A percentile compares a stretch with the other conserved stretches of the same genome.
phyloP scores from a whole-genome alignment of 92 coral and sea anemone species.

The Micromussa lordhowensis region DNA sequence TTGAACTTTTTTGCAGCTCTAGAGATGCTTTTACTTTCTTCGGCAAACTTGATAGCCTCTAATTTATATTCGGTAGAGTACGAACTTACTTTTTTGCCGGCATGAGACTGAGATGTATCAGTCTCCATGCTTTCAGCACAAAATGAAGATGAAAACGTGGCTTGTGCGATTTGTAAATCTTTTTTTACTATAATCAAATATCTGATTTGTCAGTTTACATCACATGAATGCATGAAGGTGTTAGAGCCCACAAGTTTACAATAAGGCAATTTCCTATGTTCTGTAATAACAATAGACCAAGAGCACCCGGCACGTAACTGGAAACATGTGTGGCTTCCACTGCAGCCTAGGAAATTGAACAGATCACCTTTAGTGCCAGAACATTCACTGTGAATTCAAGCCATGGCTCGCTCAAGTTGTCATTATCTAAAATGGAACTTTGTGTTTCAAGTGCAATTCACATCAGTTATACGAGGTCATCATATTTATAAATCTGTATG shows the following conservation, averaged over 20 bases:
- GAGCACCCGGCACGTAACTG: too few species aligned
- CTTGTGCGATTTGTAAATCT: not conserved
- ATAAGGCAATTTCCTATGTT: too few species aligned
- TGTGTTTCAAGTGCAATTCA: slow-evolving; percentile 64
- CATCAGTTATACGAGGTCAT: slow-evolving; percentile 61
- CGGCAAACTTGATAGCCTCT: slow-evolving; percentile 42
- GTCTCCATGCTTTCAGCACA: slow-evolving; percentile 17
- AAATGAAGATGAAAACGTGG: slow-evolving; percentile 19
- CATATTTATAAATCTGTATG: slow-evolving; percentile 47
- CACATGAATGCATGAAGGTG: slow-evolving; percentile 40
- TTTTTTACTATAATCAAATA: slow-evolving; percentile 8
- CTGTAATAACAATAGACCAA: too few species aligned
- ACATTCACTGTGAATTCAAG: too few species aligned
- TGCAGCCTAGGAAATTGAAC: too few species aligned
- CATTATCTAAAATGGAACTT: slow-evolving; percentile 48
- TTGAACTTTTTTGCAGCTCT: slow-evolving; percentile 8
- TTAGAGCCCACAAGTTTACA: too few species aligned
- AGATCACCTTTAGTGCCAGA: too few species aligned
- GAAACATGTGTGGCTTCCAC: too few species aligned
- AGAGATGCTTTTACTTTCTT: slow-evolving; percentile 33
- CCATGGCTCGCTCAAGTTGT: slow-evolving; percentile 53
- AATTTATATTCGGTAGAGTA: slow-evolving; percentile 11
- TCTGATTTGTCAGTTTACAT: slow-evolving; percentile 45
- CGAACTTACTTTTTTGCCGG: not conserved
- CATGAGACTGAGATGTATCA: slow-evolving; percentile 26